A percentile compares a stretch with the other conserved stretches of the same genome.
These are phyloP conservation scores for Doryteuthis pealeii DNA, from an alignment of 1,140 invertebrate genomes.

Conservation along the genomic window DNA sequence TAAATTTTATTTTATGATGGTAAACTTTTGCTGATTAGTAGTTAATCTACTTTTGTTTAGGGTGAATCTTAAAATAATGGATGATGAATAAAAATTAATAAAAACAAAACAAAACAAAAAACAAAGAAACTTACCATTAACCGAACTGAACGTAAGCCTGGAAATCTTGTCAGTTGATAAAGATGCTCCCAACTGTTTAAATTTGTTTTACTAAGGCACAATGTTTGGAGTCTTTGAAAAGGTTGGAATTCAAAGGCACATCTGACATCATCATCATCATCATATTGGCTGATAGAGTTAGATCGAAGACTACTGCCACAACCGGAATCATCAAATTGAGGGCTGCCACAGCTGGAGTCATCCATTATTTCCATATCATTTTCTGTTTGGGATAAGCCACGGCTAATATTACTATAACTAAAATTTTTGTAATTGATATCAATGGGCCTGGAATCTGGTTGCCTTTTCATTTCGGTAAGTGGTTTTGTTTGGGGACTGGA, in stretches of 20 bases:
- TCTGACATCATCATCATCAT: slow-evolving; percentile 6
- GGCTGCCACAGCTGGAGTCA: background rate
- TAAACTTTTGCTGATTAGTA: no score
- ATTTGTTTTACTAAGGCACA: slow-evolving; percentile 46
- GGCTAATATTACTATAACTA: background rate
- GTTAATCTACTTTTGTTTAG: no score
- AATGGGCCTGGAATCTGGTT: background rate
- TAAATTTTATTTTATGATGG: no score
- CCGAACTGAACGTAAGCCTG: slow-evolving; percentile 34
- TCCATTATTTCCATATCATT: background rate
- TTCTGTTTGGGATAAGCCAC: background rate
- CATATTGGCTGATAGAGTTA: slow-evolving; percentile 4
- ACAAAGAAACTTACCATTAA: slow-evolving; percentile 38
- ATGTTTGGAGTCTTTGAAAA: slow-evolving; percentile 30
- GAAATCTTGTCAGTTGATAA: slow-evolving; percentile 34
- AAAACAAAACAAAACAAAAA: no score
- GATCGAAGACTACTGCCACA: background rate
- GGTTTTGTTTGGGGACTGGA: background rate
- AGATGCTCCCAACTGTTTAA: slow-evolving; percentile 36
- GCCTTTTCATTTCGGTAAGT: background rate
- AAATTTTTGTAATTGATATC: background rate
- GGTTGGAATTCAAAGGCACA: slow-evolving; percentile 19
- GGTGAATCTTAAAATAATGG: no score
- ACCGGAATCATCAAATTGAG: background rate
- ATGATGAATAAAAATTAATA: no score